Evolutionary conservation across 2,797 vertebrate genomes (phyloP).

Genomic region (Acridotheres tristis): DNA sequence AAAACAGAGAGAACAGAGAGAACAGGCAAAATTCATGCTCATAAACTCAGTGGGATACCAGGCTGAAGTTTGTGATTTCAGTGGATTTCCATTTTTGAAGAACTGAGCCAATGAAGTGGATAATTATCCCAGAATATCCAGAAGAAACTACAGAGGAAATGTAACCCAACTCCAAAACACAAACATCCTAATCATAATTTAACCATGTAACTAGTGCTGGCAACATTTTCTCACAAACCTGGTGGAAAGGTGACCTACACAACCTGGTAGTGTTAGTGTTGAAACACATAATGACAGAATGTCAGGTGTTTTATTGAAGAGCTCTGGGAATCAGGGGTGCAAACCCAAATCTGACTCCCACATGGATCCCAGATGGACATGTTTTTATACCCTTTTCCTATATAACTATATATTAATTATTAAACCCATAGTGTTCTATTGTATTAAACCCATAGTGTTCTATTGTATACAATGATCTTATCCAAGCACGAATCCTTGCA

Average conservation of each 20-base stretch:
- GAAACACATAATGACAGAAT: too few relatives aligned
- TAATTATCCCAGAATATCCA: neutral
- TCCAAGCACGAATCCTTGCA: too few relatives aligned
- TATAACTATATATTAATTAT: too few relatives aligned
- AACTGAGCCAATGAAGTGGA: neutral
- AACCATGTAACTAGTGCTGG: neutral
- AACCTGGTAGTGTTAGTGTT: too few relatives aligned
- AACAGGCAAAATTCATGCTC: neutral
- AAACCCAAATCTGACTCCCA: too few relatives aligned
- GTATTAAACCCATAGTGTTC: too few relatives aligned
- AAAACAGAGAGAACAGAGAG: neutral
- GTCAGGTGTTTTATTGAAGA: too few relatives aligned
- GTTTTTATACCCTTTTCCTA: too few relatives aligned
- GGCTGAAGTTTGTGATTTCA: neutral
- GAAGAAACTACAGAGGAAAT: neutral
- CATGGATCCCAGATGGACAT: too few relatives aligned
- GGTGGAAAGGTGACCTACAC: neutral
- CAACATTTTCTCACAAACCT: neutral
- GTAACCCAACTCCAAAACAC: neutral
- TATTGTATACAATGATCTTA: too few relatives aligned
- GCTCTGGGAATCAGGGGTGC: too few relatives aligned
- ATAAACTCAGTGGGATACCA: neutral
- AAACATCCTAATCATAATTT: neutral
- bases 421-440: too few relatives aligned
- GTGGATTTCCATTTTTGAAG: neutral